Percentiles rank a stretch among this genome's conserved stretches.
Conservation (phyloP, 2,888 invertebrate genomes). For the Monochamus alternatus region DNA sequence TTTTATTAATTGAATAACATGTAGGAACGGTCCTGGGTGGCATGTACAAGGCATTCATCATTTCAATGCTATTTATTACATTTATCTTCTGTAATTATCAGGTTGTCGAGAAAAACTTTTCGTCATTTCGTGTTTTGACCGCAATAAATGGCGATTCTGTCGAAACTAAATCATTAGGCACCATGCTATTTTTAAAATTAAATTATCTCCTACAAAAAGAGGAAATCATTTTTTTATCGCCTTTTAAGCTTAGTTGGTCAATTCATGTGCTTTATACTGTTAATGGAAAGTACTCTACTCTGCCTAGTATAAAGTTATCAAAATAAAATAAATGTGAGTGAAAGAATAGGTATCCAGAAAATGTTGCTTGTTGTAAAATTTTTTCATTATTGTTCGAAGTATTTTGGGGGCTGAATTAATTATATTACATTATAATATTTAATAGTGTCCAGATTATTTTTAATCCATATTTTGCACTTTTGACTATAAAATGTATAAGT, state of each 20-base stretch:
- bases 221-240: neutral
- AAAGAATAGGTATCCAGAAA: neutral
- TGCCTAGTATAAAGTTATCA: neutral
- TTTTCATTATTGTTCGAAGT: neutral
- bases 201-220: slow-evolving; percentile 24
- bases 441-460: neutral
- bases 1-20: neutral
- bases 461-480: no score
- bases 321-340: neutral
- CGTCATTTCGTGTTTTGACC: slow-evolving; percentile 9
- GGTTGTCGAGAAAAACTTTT: slow-evolving; percentile 6
- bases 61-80: neutral
- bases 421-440: neutral
- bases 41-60: neutral
- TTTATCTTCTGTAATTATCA: slow-evolving; percentile 14
- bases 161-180: slow-evolving; percentile 17
- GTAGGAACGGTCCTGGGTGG: neutral
- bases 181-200: slow-evolving; percentile 23
- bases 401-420: neutral
- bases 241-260: neutral
- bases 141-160: slow-evolving; percentile 11
- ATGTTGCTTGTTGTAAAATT: neutral
- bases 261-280: neutral
- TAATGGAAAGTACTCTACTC: slow-evolving; percentile 9
- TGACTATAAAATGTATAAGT: no score